Percentiles rank a stretch among this genome's conserved stretches.
Conservation (phyloP, 2,888 invertebrate genomes). For the Erebia palarica region DNA sequence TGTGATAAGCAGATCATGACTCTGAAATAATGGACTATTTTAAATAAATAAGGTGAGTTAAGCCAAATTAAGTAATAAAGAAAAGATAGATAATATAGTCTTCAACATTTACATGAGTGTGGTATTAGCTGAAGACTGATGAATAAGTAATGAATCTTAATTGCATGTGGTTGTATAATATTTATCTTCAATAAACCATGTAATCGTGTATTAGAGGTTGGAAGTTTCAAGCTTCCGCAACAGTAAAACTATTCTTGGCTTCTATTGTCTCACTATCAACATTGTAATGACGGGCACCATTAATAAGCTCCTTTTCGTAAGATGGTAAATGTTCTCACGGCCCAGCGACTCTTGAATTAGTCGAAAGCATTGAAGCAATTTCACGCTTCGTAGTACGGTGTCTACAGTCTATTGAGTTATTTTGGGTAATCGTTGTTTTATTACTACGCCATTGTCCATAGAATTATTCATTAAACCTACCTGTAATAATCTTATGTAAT, state of each 20-base stretch:
- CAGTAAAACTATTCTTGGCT: neutral
- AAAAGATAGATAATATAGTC: no score
- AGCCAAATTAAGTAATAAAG: neutral
- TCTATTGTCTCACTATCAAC: slow-evolving; percentile 15
- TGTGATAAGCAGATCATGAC: neutral
- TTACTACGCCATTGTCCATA: neutral
- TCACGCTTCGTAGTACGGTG: slow-evolving; percentile 52
- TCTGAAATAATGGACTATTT: neutral
- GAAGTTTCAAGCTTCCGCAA: slow-evolving; percentile 1
- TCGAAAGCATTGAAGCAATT: slow-evolving; percentile 50
- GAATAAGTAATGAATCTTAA: no score
- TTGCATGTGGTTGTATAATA: no score
- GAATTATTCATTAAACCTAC: slow-evolving; percentile 16
- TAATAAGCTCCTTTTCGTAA: slow-evolving; percentile 21
- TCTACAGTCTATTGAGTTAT: slow-evolving; percentile 30
- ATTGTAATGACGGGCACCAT: slow-evolving; percentile 12
- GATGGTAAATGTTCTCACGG: slow-evolving; percentile 47
- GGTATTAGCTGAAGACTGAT: no score
- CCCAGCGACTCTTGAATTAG: slow-evolving; percentile 47
- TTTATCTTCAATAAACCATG: neutral
- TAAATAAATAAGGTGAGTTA: slow-evolving; percentile 21
- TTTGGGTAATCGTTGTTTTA: slow-evolving; percentile 24
- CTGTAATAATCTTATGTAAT: slow-evolving; percentile 14
- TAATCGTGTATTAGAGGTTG: neutral
- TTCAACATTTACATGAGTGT: no score